Evolutionary conservation across 2,888 invertebrate genomes (phyloP), one percentile per base, ranked within the genome.

Genomic region (Molanna angustata): DNA sequence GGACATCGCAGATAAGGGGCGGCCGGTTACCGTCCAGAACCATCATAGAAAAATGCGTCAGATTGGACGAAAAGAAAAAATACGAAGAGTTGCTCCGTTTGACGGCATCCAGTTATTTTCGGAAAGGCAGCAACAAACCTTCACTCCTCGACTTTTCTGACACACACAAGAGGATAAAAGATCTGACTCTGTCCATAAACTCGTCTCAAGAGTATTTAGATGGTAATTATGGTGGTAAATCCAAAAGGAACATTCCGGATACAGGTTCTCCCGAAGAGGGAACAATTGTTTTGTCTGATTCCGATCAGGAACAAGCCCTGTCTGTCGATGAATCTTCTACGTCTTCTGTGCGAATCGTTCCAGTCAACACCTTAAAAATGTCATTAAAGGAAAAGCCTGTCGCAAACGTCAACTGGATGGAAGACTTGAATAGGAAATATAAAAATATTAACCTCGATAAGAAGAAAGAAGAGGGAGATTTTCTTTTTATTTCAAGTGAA

Each of bases 311-410:
- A 57, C 59, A 74, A 13, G 75, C 52, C 9, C 44, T 31, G n/a
- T 51, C 53, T 4, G 47, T 66, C 71, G 27, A 69, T 71, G 3
- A 73, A 50, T 64, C 72, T 3, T 74, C 76, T 1, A 69, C 71
- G 2, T 75, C 76, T 0, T 73, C 74, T 0, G 61, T 66, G 6
- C 69, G 64, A 58, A 69, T 76, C 40, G 67, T 69, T 22, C 72
- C 70, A 2, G 68, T 80, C 11, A 86, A 85, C 64, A 74, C 82
- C 20, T 68, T 85, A 17, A 75, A 77, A 61, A 79, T 78, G 19
- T 74, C 79, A 2, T 70, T 79, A n/a, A 79, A 72, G 61, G 73
- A 78, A 18, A 73, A 70, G 16, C 72, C 74, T 0, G 65, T 78
- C 7, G 71, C 78, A 4, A 75, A 78, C 14, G 64, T 66, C 0